phyloP scores from a whole-genome alignment of 2,113 vertebrate species.

The Anser cygnoides region DNA sequence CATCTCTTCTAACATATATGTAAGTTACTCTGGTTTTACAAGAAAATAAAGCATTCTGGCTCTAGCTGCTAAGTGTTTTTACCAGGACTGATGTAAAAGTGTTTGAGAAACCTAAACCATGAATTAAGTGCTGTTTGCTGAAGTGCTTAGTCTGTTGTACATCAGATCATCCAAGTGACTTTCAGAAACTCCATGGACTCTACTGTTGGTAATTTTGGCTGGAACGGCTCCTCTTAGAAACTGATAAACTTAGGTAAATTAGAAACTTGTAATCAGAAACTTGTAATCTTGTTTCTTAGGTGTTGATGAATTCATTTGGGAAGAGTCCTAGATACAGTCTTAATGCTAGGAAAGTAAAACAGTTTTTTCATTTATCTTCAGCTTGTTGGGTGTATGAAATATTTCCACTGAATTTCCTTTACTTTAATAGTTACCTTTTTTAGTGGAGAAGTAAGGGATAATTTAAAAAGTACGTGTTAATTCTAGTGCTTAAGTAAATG shows the following conservation, averaged over 20 bases:
- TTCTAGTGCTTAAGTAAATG: not conserved
- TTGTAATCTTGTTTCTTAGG: not conserved
- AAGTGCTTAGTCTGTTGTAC: accelerated
- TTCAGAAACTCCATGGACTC: not conserved
- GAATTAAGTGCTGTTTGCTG: not conserved
- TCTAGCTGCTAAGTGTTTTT: not conserved
- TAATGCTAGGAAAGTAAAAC: not conserved
- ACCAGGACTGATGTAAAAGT: not conserved
- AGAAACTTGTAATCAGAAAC: not conserved
- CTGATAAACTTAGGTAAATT: not conserved
- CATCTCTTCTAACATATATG: not conserved
- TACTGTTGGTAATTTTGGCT: not conserved
- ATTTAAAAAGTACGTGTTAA: not conserved
- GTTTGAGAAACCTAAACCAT: not conserved
- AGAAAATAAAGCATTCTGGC: not conserved
- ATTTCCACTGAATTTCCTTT: not conserved
- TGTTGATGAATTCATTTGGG: not conserved
- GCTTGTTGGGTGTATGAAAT: not conserved
- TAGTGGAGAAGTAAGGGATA: not conserved
- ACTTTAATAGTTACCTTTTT: not conserved
- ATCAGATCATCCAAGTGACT: not conserved
- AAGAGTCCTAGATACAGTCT: not conserved
- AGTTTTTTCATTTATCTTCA: not conserved
- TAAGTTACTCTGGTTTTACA: not conserved
- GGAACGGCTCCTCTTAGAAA: not conserved